Conservation (phyloP, 2,113 vertebrate species). For the Dasyprocta punctata region DNA sequence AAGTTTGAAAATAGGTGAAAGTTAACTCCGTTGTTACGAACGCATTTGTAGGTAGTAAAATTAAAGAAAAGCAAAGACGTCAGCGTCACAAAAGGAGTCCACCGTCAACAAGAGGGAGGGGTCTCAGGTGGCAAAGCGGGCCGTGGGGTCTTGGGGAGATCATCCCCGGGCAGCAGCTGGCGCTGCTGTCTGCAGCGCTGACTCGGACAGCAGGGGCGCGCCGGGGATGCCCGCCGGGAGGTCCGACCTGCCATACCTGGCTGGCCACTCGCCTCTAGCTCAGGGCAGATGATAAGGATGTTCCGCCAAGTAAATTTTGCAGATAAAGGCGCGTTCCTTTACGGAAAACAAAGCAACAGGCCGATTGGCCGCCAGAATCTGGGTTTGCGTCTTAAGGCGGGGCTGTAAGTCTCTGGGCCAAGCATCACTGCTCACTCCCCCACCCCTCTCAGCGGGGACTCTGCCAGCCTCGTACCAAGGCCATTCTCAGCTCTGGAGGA, state of each 20-base stretch:
- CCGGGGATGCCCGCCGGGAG: too few relatives aligned
- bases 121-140: neutral
- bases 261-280: neutral
- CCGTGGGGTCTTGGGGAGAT: neutral
- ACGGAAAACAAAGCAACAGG: neutral
- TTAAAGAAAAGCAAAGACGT: neutral
- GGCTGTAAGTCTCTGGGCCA: neutral
- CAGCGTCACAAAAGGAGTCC: neutral
- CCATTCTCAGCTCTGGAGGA: neutral
- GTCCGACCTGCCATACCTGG: too few relatives aligned
- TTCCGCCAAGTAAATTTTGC: neutral
- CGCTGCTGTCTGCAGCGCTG: neutral
- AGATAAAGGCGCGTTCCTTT: neutral
- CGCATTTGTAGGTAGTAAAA: neutral
- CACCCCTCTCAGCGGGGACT: neutral
- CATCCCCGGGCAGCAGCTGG: neutral
- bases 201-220: neutral
- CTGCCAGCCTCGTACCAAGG: neutral
- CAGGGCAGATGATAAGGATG: neutral
- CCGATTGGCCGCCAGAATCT: neutral
- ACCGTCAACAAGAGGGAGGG: neutral
- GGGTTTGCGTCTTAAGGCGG: neutral
- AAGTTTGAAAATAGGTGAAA: neutral
- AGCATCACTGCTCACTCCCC: neutral
- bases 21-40: neutral